phyloP scores from a whole-genome alignment of 2,797 vertebrate species.

The Ctenosaura bakeri region DNA sequence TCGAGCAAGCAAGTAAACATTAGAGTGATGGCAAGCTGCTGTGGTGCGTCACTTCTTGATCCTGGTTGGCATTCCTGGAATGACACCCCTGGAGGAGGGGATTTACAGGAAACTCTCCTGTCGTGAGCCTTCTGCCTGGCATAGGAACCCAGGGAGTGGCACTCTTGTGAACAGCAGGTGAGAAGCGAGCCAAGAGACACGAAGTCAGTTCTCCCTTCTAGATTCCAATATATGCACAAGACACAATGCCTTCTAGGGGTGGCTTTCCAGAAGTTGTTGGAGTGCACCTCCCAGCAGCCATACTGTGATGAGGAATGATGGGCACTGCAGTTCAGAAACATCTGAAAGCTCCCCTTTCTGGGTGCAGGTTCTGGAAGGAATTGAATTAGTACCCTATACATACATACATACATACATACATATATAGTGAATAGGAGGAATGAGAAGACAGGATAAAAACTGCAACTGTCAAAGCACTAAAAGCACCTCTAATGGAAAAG shows the following conservation, averaged over 20 bases:
- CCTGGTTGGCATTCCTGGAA: slow-evolving; percentile 12
- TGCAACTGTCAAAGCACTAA: no score
- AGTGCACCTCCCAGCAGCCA: neutral
- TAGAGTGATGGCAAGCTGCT: neutral
- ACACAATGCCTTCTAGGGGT: neutral
- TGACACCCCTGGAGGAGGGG: neutral
- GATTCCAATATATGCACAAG: neutral
- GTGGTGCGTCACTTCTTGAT: slow-evolving; percentile 25
- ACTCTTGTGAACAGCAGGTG: neutral
- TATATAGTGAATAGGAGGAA: no score
- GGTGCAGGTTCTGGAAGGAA: neutral
- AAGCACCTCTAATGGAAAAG: neutral
- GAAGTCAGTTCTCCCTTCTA: neutral
- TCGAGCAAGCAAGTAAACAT: neutral
- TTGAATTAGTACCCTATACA: neutral
- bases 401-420: no score
- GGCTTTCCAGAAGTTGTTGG: neutral
- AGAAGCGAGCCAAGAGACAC: neutral
- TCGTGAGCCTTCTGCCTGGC: neutral
- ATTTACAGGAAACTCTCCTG: slow-evolving; percentile 31
- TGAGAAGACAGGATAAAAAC: no score
- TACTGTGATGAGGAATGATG: neutral
- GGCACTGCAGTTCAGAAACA: neutral
- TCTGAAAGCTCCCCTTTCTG: neutral
- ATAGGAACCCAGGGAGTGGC: neutral